Evolutionary conservation across 2,888 invertebrate species (phyloP).

Genomic region (Hirtodrosophila trivittata): DNA sequence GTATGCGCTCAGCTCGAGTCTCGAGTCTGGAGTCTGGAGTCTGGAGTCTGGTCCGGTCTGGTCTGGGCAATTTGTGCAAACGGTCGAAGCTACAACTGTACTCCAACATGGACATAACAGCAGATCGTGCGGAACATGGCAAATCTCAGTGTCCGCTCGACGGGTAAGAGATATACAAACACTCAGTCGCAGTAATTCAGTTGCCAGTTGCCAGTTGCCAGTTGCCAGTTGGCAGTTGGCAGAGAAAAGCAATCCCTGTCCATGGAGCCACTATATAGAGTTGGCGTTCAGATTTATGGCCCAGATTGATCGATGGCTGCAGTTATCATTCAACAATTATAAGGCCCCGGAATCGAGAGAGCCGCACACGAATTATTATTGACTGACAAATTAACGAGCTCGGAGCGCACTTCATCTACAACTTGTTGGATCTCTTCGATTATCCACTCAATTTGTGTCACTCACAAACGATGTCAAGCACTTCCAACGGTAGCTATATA

Average conservation of each 20-base stretch:
- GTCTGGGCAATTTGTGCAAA: constrained; percentile 39
- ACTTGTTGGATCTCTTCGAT: constrained; percentile 17
- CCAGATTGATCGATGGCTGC: constrained; percentile 67
- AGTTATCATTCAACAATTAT: constrained; percentile 80
- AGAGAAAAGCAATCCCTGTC: constrained; percentile 17
- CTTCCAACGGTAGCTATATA: constrained; percentile 65
- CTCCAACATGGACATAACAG: constrained; percentile 43
- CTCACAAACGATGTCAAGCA: constrained; percentile 71
- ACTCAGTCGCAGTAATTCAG: constrained; percentile 58
- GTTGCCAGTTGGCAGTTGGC: background rate
- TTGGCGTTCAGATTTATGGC: constrained; percentile 68
- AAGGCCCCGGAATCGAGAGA: constrained; percentile 42
- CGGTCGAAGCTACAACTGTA: constrained; percentile 36
- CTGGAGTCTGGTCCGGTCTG: constrained; percentile 12
- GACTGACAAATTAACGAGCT: constrained; percentile 74
- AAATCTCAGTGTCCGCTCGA: constrained; percentile 18
- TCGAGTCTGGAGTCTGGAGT: background rate
- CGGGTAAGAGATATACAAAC: constrained; percentile 64
- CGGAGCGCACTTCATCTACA: constrained; percentile 37
- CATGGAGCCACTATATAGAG: too few relatives aligned
- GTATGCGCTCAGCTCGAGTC: constrained; percentile 25
- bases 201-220: constrained; percentile 21
- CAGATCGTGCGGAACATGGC: constrained; percentile 60
- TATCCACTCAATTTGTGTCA: constrained; percentile 53
- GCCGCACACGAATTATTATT: constrained; percentile 59